A percentile compares a stretch with the other conserved stretches of the same genome.
These are phyloP conservation scores for Oncopodura yosiiana DNA, from an alignment of 1,140 invertebrate species.

Conservation along the genomic window DNA sequence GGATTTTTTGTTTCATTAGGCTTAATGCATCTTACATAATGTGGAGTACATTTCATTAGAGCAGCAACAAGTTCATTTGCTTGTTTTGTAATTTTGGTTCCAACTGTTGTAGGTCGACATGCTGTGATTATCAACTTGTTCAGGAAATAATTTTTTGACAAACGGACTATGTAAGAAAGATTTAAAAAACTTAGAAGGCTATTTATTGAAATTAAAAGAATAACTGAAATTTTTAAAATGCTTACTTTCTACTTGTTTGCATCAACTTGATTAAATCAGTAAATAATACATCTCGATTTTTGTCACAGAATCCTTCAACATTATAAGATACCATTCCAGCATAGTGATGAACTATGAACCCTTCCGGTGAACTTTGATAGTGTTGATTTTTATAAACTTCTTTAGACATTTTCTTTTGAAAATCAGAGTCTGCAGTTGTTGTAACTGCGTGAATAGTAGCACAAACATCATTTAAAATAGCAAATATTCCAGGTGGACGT, in stretches of 20 bases:
- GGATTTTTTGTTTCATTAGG: conserved; percentile 66
- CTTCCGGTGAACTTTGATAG: conserved; percentile 49
- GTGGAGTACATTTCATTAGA: conserved; percentile 60
- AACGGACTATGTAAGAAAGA: conserved; percentile 47
- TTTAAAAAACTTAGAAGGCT: background rate
- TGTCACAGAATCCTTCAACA: conserved; percentile 63
- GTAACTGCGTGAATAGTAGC: conserved; percentile 62
- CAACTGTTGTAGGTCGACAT: conserved; percentile 59
- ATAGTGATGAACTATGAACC: conserved; percentile 62
- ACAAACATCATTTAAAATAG: conserved; percentile 62
- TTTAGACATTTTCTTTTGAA: conserved; percentile 52
- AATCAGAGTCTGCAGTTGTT: conserved; percentile 53
- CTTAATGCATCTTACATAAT: conserved; percentile 67
- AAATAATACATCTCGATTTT: conserved; percentile 65
- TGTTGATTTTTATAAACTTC: conserved; percentile 51
- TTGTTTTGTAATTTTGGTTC: conserved; percentile 63
- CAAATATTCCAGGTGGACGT: conserved; percentile 53
- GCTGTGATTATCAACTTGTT: conserved; percentile 47
- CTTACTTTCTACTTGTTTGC: conserved; percentile 59
- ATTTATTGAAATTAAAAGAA: background rate
- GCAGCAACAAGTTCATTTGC: conserved; percentile 61
- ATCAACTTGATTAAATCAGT: conserved; percentile 61
- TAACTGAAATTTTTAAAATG: background rate
- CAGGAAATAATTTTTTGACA: conserved; percentile 54
- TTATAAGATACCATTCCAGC: conserved; percentile 62